Conservation (phyloP, 2,888 invertebrate species). For the Rotaria socialis region DNA sequence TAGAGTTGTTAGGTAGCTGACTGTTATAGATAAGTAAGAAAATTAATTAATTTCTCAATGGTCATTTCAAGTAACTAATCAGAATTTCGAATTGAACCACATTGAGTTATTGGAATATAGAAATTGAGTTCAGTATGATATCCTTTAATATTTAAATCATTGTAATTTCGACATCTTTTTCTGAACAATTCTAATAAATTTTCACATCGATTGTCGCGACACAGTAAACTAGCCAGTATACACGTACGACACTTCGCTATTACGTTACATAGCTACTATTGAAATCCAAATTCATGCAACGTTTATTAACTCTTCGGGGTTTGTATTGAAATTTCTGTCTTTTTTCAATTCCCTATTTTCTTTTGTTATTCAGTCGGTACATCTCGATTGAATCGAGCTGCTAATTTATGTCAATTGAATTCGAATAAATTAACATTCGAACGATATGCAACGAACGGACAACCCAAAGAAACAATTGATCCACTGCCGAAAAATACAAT, state of each 20-base stretch:
- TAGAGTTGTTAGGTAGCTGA: background rate
- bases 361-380: background rate
- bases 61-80: background rate
- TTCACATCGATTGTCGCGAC: background rate
- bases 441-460: background rate
- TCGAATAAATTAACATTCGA: background rate
- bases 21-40: background rate
- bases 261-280: too few species aligned
- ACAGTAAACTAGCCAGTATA: too few species aligned
- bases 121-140: too few species aligned
- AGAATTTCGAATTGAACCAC: background rate
- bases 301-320: background rate
- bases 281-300: background rate
- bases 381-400: background rate
- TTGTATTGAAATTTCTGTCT: background rate
- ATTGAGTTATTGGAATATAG: too few species aligned
- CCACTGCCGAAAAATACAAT: background rate
- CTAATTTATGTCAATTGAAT: background rate
- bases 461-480: background rate
- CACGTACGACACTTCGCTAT: too few species aligned
- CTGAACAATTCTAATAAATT: background rate
- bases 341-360: too few species aligned
- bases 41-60: background rate
- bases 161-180: background rate
- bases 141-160: background rate